These are phyloP conservation scores for Kryptolebias marmoratus DNA, from an alignment of 2,113 vertebrate species.

Conservation along the genomic window DNA sequence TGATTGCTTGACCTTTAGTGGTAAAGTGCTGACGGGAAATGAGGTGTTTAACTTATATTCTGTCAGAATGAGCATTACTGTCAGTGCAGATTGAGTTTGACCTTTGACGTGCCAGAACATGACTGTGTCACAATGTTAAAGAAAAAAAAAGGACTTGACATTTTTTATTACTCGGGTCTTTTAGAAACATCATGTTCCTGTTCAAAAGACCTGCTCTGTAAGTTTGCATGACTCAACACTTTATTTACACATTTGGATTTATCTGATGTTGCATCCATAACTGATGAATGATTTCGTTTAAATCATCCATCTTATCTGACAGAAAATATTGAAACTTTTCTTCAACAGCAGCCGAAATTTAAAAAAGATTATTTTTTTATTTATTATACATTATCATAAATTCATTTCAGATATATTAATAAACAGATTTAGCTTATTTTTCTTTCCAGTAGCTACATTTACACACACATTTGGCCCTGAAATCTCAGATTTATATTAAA, in stretches of 20 bases:
- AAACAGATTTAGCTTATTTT: too few relatives aligned
- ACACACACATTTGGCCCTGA: too few relatives aligned
- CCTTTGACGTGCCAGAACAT: constrained; percentile 13
- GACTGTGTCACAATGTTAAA: background rate
- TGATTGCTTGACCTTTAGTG: constrained; percentile 58
- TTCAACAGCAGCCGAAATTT: too few relatives aligned
- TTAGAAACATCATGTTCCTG: constrained; percentile 7
- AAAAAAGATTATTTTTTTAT: too few relatives aligned
- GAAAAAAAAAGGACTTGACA: background rate
- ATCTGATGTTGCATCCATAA: too few relatives aligned
- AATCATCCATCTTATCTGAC: too few relatives aligned
- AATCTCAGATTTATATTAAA: too few relatives aligned
- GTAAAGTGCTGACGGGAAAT: constrained; percentile 40
- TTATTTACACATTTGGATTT: constrained; percentile 4
- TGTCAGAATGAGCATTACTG: constrained; percentile 35
- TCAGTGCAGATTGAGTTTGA: constrained; percentile 19
- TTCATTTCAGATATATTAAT: too few relatives aligned
- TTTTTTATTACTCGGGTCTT: background rate
- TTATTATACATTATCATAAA: too few relatives aligned
- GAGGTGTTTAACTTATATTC: constrained; percentile 48
- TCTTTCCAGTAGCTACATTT: too few relatives aligned
- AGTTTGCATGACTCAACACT: constrained; percentile 8
- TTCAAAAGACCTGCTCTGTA: constrained; percentile 4
- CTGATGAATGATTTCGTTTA: too few relatives aligned
- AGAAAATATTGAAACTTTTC: too few relatives aligned